These are phyloP conservation scores for Danio kyathit DNA, from an alignment of 2,797 vertebrate genomes.

Conservation along the genomic window DNA sequence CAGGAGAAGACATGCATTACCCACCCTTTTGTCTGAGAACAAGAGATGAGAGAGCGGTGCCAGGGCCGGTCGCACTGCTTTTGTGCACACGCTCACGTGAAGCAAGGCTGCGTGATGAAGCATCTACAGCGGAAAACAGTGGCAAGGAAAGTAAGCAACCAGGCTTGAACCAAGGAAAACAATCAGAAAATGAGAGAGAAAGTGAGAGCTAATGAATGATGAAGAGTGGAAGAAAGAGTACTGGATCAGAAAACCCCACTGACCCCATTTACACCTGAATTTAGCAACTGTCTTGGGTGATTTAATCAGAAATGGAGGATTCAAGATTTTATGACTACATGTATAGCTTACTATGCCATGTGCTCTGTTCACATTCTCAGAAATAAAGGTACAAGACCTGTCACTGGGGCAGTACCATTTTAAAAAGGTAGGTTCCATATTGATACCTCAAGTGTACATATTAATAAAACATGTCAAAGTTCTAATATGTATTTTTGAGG, in stretches of 20 bases:
- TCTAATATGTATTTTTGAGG: no score
- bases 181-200: constrained; percentile 84
- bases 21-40: constrained; percentile 98
- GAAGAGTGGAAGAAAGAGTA: constrained; percentile 11
- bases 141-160: constrained; percentile 92
- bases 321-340: not conserved
- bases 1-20: constrained; percentile 85
- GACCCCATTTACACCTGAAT: not conserved
- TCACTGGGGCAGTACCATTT: no score
- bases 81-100: constrained; percentile 96
- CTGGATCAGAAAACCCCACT: not conserved
- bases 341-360: not conserved
- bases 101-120: constrained; percentile 95
- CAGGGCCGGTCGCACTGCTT: constrained; percentile 90
- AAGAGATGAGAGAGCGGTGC: constrained; percentile 95
- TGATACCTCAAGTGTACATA: no score
- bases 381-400: not conserved
- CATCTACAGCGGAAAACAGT: constrained; percentile 96
- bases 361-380: not conserved
- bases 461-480: no score
- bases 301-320: not conserved
- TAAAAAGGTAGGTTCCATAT: no score
- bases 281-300: not conserved
- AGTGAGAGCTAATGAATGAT: constrained; percentile 56
- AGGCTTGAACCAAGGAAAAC: constrained; percentile 84